A percentile compares a stretch with the other conserved stretches of the same genome.
These are phyloP conservation scores for Lasioglossum baleicum DNA, from an alignment of 1,140 invertebrate genomes.

Conservation along the genomic window DNA sequence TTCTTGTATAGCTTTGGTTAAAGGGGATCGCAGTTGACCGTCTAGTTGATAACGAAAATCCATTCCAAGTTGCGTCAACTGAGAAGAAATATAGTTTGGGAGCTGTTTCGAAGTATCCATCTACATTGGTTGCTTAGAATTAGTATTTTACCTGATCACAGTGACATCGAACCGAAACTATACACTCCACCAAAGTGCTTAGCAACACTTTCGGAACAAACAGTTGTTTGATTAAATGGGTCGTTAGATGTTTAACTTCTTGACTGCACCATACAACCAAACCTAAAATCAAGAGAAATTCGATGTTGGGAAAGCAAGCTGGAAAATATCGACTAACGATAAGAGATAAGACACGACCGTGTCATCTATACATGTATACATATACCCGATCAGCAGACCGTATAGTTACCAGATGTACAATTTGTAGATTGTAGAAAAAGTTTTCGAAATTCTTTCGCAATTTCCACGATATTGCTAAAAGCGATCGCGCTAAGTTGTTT, in stretches of 20 bases:
- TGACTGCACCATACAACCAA: conserved; percentile 94
- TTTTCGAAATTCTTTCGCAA: conserved; percentile 91
- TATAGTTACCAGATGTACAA: conserved; percentile 85
- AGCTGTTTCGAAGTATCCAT: neutral
- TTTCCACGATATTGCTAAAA: conserved; percentile 93
- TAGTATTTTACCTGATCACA: conserved; percentile 84
- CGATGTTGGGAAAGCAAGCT: neutral
- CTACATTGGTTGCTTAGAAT: too few species aligned
- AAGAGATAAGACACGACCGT: too few species aligned
- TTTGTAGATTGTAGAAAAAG: conserved; percentile 88
- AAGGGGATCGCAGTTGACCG: conserved; percentile 85
- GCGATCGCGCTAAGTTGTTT: conserved; percentile 92
- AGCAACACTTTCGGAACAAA: conserved; percentile 94
- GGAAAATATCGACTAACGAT: too few species aligned
- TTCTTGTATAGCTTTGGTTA: conserved; percentile 84
- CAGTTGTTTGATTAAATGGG: conserved; percentile 92
- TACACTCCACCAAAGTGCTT: conserved; percentile 92
- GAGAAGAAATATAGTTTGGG: conserved; percentile 53
- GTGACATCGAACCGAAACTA: conserved; percentile 87
- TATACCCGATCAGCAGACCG: too few species aligned
- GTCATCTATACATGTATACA: too few species aligned
- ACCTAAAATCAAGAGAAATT: conserved; percentile 79
- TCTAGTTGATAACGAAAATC: conserved; percentile 93
- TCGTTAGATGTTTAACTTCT: conserved; percentile 91
- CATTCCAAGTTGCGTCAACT: conserved; percentile 87